Evolutionary conservation across 2,797 vertebrate species (phyloP), one percentile per base, ranked within the genome.

Genomic region (Pangasius krempfi): DNA sequence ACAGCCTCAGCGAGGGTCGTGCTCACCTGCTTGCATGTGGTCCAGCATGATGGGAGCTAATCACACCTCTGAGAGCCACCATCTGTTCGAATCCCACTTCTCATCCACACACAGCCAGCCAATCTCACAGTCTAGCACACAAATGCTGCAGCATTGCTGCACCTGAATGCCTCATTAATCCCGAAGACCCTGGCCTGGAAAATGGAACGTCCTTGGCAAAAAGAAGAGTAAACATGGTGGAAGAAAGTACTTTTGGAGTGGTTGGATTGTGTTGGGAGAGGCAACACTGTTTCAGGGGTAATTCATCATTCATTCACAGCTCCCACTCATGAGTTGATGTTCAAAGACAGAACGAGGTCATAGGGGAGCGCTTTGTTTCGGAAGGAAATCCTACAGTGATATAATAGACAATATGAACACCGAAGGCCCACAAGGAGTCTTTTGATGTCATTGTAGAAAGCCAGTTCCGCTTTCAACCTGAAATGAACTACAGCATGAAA

Each of bases 51-150:
- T 90, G 82, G 25, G 60, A 88, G 68, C 82, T 89, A 90, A 89
- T 90, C 90, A 91, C 82, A 84, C 82, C 87, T 84, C 87, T 40
- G 83, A 89, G 87, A 88, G 89, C 86, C 84, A 85, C 91, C 91
- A 92, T 92, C 91, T 91, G 92, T 85, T 88, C 56, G n/a, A 84
- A 88, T 78, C 64, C 64, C 78, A 33, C 89, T 89, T 85, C 50
- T 73, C 72, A 89, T 85, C 58, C 70, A 89, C 91, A 89, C 79
- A 91, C 66, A 88, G 54, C 84, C 86, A 66, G 81, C 33, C 89
- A 89, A 91, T 91, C 90, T 90, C 91, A 90, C 91, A 90, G 88
- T 88, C 89, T 90, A 90, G 72, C 76, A 91, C 72, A 92, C 91
- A 93, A 86, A 87, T 66, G 25, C 81, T 54, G 22, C 72, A 72